Base-by-base conservation (phyloP, 2,113 vertebrate genomes). In the Alectura lathami region DNA sequence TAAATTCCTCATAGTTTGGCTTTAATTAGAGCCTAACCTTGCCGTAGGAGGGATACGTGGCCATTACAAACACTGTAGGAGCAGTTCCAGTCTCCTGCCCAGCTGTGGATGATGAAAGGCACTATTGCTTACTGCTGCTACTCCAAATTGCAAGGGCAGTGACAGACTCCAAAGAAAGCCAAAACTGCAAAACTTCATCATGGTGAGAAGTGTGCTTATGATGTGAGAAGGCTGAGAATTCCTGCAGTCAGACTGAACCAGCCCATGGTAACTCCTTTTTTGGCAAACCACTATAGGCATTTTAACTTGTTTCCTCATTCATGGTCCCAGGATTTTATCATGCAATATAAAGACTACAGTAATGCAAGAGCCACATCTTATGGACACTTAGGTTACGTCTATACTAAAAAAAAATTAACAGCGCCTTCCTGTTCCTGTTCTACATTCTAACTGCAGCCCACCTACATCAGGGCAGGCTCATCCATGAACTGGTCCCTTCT, bases 1-100 rank as follows among this genome's bases (percentile, higher is more conserved):
- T 13, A 85, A 92, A 92, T 80, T 94, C 78, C 42, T 73, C 78
- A 17, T 38, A 85, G 74, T 82, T 47, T 86, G 36, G 43, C 75
- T 88, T 89, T 94, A 94, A 94, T 93, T 87, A 83, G 53, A 82
- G 75, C 34, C 90, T 73, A 83, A 69, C 80, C 74, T 91, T 72
- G 69, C 82, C 45, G 23, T 36, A 50, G 63, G 42, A 83, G 24
- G 62, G 56, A 70, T 45, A 53, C 78, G 86, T n/a, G 48, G 56
- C 57, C 80, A 53, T 50, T 66, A 80, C 29, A 74, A 30, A 42
- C 53, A 32, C 8, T 0, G 45, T 86, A 95, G 77, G 63, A 81
- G 74, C 2, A 15, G 86, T 36, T 60, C 73, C 53, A 51, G 40
- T 2, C 68, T 83, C 64, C 93, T 74, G 59, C 78, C 82, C 70